Evolutionary conservation across 2,797 vertebrate genomes (phyloP).

Genomic region (Taenioides sp.): DNA sequence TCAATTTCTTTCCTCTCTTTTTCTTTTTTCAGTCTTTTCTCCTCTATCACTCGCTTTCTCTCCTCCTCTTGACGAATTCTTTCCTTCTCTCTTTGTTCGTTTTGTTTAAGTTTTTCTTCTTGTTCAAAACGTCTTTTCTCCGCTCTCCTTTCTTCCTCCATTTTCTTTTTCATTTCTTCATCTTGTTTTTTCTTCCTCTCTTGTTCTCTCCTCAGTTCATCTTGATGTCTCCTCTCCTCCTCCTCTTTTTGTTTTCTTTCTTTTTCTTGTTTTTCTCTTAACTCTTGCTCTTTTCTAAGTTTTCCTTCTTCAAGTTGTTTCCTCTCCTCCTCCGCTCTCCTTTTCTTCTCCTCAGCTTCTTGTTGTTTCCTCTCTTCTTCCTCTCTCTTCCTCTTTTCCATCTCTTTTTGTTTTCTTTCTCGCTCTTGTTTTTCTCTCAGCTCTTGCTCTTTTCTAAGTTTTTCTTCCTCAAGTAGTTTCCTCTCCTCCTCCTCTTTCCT

Average conservation of each 20-base stretch:
- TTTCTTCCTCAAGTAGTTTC: background rate
- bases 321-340: slow-evolving; percentile 39
- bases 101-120: too few species aligned
- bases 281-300: slow-evolving; percentile 34
- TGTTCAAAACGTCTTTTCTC: too few species aligned
- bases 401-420: background rate
- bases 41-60: slow-evolving; percentile 13
- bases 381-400: slow-evolving; percentile 23
- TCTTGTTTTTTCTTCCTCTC: slow-evolving; percentile 29
- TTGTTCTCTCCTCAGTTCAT: slow-evolving; percentile 12
- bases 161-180: slow-evolving; percentile 8
- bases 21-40: slow-evolving; percentile 27
- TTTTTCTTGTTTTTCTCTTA: background rate
- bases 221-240: too few species aligned
- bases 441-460: slow-evolving; percentile 34
- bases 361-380: slow-evolving; percentile 36
- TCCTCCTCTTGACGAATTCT: slow-evolving; percentile 1
- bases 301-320: background rate
- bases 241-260: slow-evolving; percentile 9
- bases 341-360: slow-evolving; percentile 32
- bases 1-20: slow-evolving; percentile 36
- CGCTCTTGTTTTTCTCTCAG: background rate
- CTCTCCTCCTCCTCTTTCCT: slow-evolving; percentile 41
- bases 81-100: background rate
- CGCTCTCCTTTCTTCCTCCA: slow-evolving; percentile 16